Conservation (phyloP, 2,113 vertebrate genomes). For the Donacobius atricapilla region DNA sequence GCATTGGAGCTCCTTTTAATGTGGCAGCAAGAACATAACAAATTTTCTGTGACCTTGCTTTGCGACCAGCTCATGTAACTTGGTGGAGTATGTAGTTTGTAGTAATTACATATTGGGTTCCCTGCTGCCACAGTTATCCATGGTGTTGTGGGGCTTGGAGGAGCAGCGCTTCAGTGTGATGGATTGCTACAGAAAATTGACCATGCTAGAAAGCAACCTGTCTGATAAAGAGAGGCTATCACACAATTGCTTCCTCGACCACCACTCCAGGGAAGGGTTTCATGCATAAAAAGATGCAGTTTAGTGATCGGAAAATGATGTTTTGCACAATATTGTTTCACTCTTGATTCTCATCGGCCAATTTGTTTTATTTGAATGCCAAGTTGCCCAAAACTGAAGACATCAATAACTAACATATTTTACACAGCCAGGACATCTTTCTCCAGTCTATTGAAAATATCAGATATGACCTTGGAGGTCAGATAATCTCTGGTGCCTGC, state of each 20-base stretch:
- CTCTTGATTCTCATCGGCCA: not conserved
- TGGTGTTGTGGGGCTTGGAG: not conserved
- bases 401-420: not conserved
- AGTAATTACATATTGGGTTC: slow-evolving; percentile 25
- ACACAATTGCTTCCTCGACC: not conserved
- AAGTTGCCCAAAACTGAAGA: not conserved
- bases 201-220: not conserved
- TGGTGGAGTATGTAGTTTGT: not conserved
- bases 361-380: not conserved
- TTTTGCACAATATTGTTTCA: not conserved
- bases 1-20: not conserved
- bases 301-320: not conserved
- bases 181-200: slow-evolving; percentile 18
- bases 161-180: slow-evolving; percentile 3
- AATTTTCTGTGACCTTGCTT: slow-evolving; percentile 17
- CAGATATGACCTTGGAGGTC: not conserved
- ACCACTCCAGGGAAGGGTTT: not conserved
- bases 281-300: accelerated
- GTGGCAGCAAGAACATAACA: not conserved
- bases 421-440: not conserved
- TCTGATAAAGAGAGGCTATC: not conserved
- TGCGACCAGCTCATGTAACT: not conserved
- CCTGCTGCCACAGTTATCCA: slow-evolving; percentile 11
- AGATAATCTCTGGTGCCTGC: not conserved
- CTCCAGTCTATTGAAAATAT: not conserved